Base-by-base conservation (phyloP, 2,888 invertebrate species). In the Aleiodes alternator region DNA sequence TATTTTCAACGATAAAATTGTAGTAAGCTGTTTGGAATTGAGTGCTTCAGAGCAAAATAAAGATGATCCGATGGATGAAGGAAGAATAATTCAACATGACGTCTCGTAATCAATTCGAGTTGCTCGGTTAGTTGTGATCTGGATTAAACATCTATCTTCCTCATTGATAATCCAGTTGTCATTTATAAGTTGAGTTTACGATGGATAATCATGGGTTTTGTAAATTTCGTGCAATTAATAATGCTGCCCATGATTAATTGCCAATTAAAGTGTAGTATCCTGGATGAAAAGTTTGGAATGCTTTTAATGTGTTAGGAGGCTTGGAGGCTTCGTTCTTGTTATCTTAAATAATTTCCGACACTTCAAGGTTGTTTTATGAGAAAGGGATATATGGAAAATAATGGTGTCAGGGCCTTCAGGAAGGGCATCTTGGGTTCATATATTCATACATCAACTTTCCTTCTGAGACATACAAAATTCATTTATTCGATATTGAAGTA, bases 171-270 rank as follows among this genome's bases (percentile, higher is more conserved):
- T 53, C 61, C 61, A 61, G 51, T 53, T 53, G 74, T 69, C 74
- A 61, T 74, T 74, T 69, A 69, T 69, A 74, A 34, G 50, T 53
- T 23, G 16, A 38, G 43, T 51, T 29, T 12, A 50, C 23, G 43
- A 43, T 43, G 56, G 74, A 74, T 74, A 29, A 73, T 73, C 69
- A 61, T 53, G 31, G 34, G 69, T 8, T 23, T 59, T 14, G 31
- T 16, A 64, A 16, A 75, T 75, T 29, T 16, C 53, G 6, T 29
- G 64, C 64, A 31, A 70, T 75, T 68, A 68, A 61, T 75, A 68
- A 57, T 55, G 14, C 48, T 75, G 71, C 51, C 66, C 68, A 66
- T 75, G 71, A 75, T 64, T 34, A 75, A 75, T 72, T 48, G 75
- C 55, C 66, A 71, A 68, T 69, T 69, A 68, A 72, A 48, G 51